Evolutionary conservation across 1,140 invertebrate species (phyloP), one percentile per base, ranked within the genome.

Genomic region (Cydia pomonella): DNA sequence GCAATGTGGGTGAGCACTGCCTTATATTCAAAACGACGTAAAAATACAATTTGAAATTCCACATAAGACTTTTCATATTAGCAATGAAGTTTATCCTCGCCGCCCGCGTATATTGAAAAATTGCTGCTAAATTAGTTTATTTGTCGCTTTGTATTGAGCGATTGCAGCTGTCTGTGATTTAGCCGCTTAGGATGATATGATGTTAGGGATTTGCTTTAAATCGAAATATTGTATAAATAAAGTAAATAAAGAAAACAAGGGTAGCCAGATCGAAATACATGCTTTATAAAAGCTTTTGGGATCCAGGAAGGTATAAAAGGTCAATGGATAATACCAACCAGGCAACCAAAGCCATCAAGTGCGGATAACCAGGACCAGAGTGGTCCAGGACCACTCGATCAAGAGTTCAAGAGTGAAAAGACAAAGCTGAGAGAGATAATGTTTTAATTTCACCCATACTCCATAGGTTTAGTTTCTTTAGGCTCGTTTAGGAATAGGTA

Each of bases 71-170:
- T 41, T 59, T 59, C 9, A 59, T 59, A 23, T 23, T 23, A 23
- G 53, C 0, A 59, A 10, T 23, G 9, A 21, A 21, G 53, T 59
- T 59, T 59, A 59, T 59, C 21, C 53, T 10, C 53, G 9, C 18
- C 53, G 53, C 53, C 18, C 53, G 53, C 18, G 53, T 59, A 59
- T 59, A 59, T 59, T 59, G 53, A 59, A 59, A 59, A 59, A 59
- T 59, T 59, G 53, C 53, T 12, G 53, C 53, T 59, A 59, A 59
- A 59, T 59, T 59, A 59, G 53, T 59, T 59, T 59, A 59, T 59
- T 59, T 12, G 53, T 59, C 53, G 53, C 18, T 23, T 59, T 59
- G 53, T 59, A 59, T 59, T 59, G 53, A 59, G 21, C 53, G 53
- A 59, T 23, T 59, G 53, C 21, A 23, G 53, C 9, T n/a, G 21